These are phyloP conservation scores for Toxotes chatareus DNA, from an alignment of 2,113 vertebrate genomes.

Conservation along the genomic window DNA sequence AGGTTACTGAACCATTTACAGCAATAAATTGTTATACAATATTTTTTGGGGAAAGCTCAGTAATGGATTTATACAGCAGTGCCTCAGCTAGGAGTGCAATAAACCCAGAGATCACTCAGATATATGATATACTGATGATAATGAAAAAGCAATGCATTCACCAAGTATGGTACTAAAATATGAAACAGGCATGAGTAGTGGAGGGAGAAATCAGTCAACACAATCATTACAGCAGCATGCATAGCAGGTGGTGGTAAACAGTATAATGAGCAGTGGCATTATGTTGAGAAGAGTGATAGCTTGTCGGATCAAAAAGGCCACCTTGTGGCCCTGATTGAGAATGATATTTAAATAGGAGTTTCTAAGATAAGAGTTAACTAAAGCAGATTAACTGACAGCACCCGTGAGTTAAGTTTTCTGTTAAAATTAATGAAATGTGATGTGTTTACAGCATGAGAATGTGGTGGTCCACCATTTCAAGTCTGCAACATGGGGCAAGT, in stretches of 20 bases:
- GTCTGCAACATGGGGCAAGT: not conserved
- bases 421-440: not conserved
- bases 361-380: conserved; percentile 2
- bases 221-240: conserved; percentile 11
- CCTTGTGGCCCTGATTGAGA: conserved; percentile 23
- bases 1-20: not conserved
- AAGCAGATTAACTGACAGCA: not conserved
- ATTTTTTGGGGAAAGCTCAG: not conserved
- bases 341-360: conserved; percentile 40
- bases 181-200: not conserved
- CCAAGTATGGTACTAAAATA: conserved; percentile 2
- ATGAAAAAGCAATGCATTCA: conserved; percentile 17
- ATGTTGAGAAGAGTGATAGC: conserved; percentile 22
- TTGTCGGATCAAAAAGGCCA: conserved; percentile 14
- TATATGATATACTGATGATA: not conserved
- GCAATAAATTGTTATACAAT: not conserved
- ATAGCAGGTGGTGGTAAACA: conserved; percentile 34
- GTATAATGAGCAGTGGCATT: conserved; percentile 28
- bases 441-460: not conserved
- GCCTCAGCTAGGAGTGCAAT: not conserved
- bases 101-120: conserved; percentile 10
- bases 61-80: conserved; percentile 17
- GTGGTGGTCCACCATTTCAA: not conserved
- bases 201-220: conserved; percentile 35
- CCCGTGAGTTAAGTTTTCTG: not conserved